Evolutionary conservation across 2,797 vertebrate genomes (phyloP), one percentile per base, ranked within the genome.

Genomic region (Onychomys leucogaster): DNA sequence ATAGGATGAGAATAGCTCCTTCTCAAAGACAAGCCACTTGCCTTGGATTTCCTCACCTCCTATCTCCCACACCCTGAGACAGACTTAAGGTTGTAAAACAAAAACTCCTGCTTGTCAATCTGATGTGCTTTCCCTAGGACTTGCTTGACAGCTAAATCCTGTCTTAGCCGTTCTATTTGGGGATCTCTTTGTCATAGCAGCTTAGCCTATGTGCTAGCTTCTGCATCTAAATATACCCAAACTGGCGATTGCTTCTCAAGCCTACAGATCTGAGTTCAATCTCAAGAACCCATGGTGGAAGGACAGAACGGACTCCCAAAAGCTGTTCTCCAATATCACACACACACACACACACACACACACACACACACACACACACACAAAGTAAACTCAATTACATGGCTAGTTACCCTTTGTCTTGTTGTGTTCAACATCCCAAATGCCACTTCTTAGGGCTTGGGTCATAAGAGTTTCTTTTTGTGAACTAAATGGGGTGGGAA

Each of bases 111-210:
- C 32, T 75, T 94, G 37, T 34, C 69, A 93, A 10, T 25, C 32
- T 73, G 41, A 61, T 57, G 2, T 95, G 69, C 59, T 76, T 21
- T 21, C 23, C 34, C 41, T 57, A 78, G 59, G 61, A 89, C 8
- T 91, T 80, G 77, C 1, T 21, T 78, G 14, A 83, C 59, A 90
- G 3, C 86, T 55, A 91, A 93, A 94, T 52, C 75, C 77, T 89
- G 41, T 96, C 75, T 92, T 86, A 95, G 71, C 69, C n/a, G 17
- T 86, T 95, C 49, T 89, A 49, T 87, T 94, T 91, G 41, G 63
- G 71, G 23, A 86, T 73, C n/a, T 96, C 25, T 91, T 57, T 78
- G 59, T 96, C 67, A 83, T 0, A 93, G 37, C 19, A 77, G 55
- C 67, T 91, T 85, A 92, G 27, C 55, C 46, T 85, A 46, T 4